Evolutionary conservation across 2,888 invertebrate genomes (phyloP).

Genomic region (Dyspetes luteomarginatus): DNA sequence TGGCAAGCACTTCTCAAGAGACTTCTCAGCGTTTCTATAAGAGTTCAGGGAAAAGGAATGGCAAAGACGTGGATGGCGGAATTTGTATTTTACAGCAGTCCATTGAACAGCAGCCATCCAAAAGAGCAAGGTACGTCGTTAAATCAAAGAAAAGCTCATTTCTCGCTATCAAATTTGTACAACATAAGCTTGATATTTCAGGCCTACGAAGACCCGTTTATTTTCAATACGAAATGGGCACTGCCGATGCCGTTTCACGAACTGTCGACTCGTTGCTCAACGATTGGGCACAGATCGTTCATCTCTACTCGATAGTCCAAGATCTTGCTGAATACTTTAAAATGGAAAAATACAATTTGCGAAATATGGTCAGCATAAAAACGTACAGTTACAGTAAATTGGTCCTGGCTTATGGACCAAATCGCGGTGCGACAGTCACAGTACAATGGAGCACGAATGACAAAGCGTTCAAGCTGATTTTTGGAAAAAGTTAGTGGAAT

Average conservation of each 20-base stretch:
- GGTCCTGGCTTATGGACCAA: slow-evolving; percentile 94
- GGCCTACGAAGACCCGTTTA: slow-evolving; percentile 94
- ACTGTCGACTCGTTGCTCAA: slow-evolving; percentile 94
- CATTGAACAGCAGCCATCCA: slow-evolving; percentile 90
- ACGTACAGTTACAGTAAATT: slow-evolving; percentile 97
- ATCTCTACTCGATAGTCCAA: slow-evolving; percentile 93
- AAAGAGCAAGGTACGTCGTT: slow-evolving; percentile 89
- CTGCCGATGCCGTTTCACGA: slow-evolving; percentile 90
- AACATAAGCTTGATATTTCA: slow-evolving; percentile 71
- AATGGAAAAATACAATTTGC: slow-evolving; percentile 88
- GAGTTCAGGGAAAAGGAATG: slow-evolving; percentile 92
- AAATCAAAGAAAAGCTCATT: slow-evolving; percentile 5
- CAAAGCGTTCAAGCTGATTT: slow-evolving; percentile 90
- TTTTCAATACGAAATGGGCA: slow-evolving; percentile 95
- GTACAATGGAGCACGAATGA: slow-evolving; percentile 91
- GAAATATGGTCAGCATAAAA: slow-evolving; percentile 91
- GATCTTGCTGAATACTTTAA: slow-evolving; percentile 92
- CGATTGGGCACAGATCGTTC: slow-evolving; percentile 97
- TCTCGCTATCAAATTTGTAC: no score
- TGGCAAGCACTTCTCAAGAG: slow-evolving; percentile 90
- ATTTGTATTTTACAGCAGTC: slow-evolving; percentile 93
- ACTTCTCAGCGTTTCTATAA: slow-evolving; percentile 92
- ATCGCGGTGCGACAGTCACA: slow-evolving; percentile 92
- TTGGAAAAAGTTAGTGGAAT: slow-evolving; percentile 81
- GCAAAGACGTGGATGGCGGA: slow-evolving; percentile 95